phyloP scores from a whole-genome alignment of 2,113 vertebrate species.

The Zosterops borbonicus region DNA sequence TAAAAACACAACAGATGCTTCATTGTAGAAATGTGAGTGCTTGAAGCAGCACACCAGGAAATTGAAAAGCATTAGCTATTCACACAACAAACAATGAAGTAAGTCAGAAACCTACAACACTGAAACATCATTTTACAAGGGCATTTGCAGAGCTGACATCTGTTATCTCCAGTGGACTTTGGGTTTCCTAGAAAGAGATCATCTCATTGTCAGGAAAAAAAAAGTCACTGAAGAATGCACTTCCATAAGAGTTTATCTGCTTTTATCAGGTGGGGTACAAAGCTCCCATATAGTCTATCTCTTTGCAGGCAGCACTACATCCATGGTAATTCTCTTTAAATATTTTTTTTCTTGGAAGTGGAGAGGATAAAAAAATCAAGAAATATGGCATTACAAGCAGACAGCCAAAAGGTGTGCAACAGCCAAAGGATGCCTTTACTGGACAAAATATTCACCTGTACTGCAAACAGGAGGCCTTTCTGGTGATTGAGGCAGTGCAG shows the following conservation, averaged over 20 bases:
- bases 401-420: accelerated
- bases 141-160: background rate
- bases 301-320: background rate
- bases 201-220: background rate
- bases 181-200: background rate
- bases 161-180: background rate
- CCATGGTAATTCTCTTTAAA: background rate
- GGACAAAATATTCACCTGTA: background rate
- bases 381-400: background rate
- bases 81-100: background rate
- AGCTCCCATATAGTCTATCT: background rate
- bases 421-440: background rate
- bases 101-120: background rate
- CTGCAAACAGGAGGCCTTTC: background rate
- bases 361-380: background rate
- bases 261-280: background rate
- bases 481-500: background rate
- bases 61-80: background rate
- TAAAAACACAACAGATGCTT: background rate
- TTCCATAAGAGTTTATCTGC: background rate
- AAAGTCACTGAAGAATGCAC: background rate
- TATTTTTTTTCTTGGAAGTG: background rate
- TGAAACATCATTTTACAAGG: background rate
- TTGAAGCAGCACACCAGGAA: background rate
- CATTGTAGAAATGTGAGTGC: background rate